Conservation (phyloP, 2,113 vertebrate species). For the Neodontobutis hainanensis region DNA sequence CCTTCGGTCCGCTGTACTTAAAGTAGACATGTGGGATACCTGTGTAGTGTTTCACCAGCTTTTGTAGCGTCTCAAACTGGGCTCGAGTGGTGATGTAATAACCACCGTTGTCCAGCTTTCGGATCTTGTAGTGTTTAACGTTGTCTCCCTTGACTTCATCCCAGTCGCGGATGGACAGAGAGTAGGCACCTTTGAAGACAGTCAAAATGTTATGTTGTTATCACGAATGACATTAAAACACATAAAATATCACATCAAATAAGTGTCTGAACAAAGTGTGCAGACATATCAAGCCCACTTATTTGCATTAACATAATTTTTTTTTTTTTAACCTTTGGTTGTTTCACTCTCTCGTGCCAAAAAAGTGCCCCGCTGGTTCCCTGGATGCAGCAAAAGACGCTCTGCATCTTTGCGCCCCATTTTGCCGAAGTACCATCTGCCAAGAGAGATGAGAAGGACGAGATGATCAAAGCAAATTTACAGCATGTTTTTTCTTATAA, state of each 20-base stretch:
- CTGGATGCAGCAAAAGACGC: slow-evolving; percentile 90
- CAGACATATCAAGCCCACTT: background rate
- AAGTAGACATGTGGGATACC: slow-evolving; percentile 71
- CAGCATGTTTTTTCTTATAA: background rate
- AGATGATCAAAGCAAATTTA: slow-evolving; percentile 15
- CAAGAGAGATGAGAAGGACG: slow-evolving; percentile 12
- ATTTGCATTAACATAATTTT: background rate
- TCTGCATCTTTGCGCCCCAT: slow-evolving; percentile 99
- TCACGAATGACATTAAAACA: too few relatives aligned
- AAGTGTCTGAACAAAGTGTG: background rate
- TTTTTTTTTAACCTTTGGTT: slow-evolving; percentile 87
- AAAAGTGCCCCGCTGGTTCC: slow-evolving; percentile 95
- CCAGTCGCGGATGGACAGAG: slow-evolving; percentile 97
- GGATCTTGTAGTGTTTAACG: slow-evolving; percentile 99
- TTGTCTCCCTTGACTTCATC: slow-evolving; percentile 96
- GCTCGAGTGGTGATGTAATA: slow-evolving; percentile 99
- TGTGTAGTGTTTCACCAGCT: slow-evolving; percentile 97
- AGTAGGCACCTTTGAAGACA: slow-evolving; percentile 87
- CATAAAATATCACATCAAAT: too few relatives aligned
- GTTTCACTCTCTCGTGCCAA: slow-evolving; percentile 97
- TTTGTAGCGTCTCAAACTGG: slow-evolving; percentile 95
- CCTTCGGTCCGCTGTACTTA: background rate
- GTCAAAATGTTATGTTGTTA: background rate
- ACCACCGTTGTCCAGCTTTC: slow-evolving; percentile 96
- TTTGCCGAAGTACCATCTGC: slow-evolving; percentile 99